Base-by-base conservation (phyloP, 2,797 vertebrate genomes). In the Enteromius radiatus region DNA sequence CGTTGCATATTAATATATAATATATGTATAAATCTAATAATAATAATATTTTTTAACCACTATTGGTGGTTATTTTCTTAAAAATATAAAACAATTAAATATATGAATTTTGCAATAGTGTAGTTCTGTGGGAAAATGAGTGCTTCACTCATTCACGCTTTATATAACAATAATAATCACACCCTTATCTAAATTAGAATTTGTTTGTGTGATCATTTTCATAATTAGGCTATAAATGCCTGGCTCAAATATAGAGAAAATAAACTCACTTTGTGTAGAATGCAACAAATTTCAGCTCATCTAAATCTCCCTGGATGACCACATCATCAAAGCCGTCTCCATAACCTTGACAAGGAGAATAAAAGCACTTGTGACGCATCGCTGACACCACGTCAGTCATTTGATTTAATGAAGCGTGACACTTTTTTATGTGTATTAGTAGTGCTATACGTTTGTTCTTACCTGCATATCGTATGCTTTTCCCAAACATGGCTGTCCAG, bases 271-370 rank as follows among this genome's bases (percentile, higher is more conserved):
- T 98, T 86, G 97, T 99, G 84, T 99, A 99, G 94, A 99, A 99
- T 23, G 97, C 98, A 89, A 98, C 98, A 89, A 99, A 99, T 93
- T 97, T 97, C 87, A 98, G 92, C 85, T 99, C 97, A 56, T 99
- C 98, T 90, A 99, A 90, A 89, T 98, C 98, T 81, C 98, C 98
- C 92, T 99, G 98, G 93, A 99, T 98, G 86, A 99, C 94, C 88
- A 99, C 98, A 43, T 99, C 97, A 90, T 99, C 98, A 8, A 99
- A 99, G 79, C 98, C 97, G 79, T 99, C 98, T 84, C 98, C 97
- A 0, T 98, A 96, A 89, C 98, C 98, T 99, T 93, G 67, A 88
- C 63, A 85, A 89, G 3, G 85, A 84, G 61, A 64, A 63, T 8
- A 26, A 1, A 78, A 15, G 49, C n/a, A 17, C 36, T 52, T 71